Evolutionary conservation across 2,888 invertebrate genomes (phyloP), one percentile per base, ranked within the genome.

Genomic region (Tanypteryx hageni): DNA sequence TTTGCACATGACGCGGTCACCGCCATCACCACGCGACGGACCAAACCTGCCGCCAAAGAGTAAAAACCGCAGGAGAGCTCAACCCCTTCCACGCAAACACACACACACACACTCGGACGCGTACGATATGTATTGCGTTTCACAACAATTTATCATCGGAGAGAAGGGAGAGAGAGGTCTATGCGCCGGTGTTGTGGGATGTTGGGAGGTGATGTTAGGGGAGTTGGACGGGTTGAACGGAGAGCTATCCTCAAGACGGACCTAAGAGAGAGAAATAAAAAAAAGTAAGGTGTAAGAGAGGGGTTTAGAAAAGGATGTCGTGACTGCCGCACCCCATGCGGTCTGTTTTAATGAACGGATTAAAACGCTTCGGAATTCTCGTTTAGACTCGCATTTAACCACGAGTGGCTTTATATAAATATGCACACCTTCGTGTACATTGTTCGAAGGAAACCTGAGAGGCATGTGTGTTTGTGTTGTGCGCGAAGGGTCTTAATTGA

Each of bases 81-180:
- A 16, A n/a, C 44, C 56, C 5, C 56, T 44, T 83, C 14, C 31
- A 57, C 31, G 44, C 56, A 56, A n/a, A 44, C 44, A 11, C 7
- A 31, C 16, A 5, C 64, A 11, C 89, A 13, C 64, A n/a, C 64
- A 31, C 64, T 44, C 68, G n/a, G 5, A 58, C 14, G 86, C 44
- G 27, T n/a, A 68, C 64, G 61, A 64, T 89, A 64, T 44, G 89
- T 64, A 89, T 89, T 89, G 89, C 89, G 68, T 89, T 89, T 89
- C 89, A 61, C 44, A 89, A 89, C 64, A 64, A 89, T 89, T 89
- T 64, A 68, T 89, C 89, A 89, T 86, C 44, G 64, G 86, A 86
- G 86, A 86, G 31, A 61, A 56, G 83, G 10, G 18, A 57, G 5
- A 57, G 86, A 86, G 61, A 86, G 14, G 13, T 76, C 22, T 18